Base-by-base conservation (phyloP, 2,888 invertebrate genomes). In the Dromius quadrimaculatus region DNA sequence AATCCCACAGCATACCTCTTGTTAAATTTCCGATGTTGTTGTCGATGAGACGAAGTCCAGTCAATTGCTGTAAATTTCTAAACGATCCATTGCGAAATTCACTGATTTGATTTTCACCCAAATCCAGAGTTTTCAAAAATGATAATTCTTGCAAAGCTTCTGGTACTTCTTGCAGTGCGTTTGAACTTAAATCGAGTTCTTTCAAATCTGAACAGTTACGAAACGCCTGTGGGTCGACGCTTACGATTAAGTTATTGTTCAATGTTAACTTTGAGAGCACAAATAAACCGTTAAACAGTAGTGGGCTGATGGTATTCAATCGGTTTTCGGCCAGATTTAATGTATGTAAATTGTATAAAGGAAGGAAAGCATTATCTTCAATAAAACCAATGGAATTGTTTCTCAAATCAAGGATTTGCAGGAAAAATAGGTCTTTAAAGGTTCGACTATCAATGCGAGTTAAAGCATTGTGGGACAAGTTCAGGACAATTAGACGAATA, bases 101-200 rank as follows among this genome's bases (percentile, higher is more conserved):
- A 38, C 88, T 88, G 77, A 98, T 93, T 82, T 92, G 91, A 84
- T 97, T 98, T 83, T 96, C 95, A 59, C 95, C 95, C 78, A 98
- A 85, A 82, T 96, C 95, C 64, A 98, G 86, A 0, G 93, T 93
- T 83, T 94, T 93, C 74, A 97, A 84, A 81, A 94, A 91, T 57
- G 91, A 88, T 68, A 95, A 84, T 78, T 92, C 93, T 82, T 90
- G 89, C 71, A 95, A 83, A 1, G 94, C 94, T 79, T 91, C 91
- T 2, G 96, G 95, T 73, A 96, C 91, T 74, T 90, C 88, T 72
- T 88, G 84, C 74, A 96, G 84, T 77, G 92, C 91, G 84, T 96
- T 96, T 19, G 93, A 93, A 81, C 94, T 94, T 72, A 96, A 84
- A 81, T 95, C 95, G 63, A 96, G 84, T 80, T 95, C 95, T 83